phyloP scores from a whole-genome alignment of 2,888 invertebrate genomes.

The Lathronympha strigana region DNA sequence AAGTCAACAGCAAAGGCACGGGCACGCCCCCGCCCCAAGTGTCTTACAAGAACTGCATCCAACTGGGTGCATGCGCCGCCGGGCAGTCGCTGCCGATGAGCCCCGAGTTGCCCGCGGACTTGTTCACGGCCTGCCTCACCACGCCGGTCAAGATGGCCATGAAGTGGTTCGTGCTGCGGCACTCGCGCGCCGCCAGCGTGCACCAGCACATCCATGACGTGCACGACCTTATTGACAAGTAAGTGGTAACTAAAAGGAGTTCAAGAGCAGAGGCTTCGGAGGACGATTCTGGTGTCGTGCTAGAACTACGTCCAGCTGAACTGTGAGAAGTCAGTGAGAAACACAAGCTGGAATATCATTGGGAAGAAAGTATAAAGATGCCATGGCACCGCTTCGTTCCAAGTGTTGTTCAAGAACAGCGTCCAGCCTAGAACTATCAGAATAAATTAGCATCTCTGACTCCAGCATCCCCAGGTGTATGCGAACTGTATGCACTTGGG shows the following conservation, averaged over 20 bases:
- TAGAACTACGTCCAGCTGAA: too few species aligned
- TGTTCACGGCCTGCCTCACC: constrained; percentile 99
- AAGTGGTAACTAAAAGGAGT: constrained; percentile 61
- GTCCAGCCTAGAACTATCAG: too few species aligned
- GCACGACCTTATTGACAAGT: constrained; percentile 96
- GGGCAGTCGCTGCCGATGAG: constrained; percentile 98
- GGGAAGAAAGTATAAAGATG: too few species aligned
- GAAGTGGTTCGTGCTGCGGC: constrained; percentile 96
- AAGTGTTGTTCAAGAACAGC: too few species aligned
- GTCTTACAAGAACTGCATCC: constrained; percentile 95
- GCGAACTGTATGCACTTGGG: too few species aligned
- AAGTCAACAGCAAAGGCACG: constrained; percentile 15
- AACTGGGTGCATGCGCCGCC: constrained; percentile 97
- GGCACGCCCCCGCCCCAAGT: constrained; percentile 66
- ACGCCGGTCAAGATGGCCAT: constrained; percentile 99
- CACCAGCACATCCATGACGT: constrained; percentile 77
- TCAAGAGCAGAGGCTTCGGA: too few species aligned
- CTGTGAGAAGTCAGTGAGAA: too few species aligned
- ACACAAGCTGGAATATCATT: too few species aligned
- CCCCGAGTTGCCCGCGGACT: constrained; percentile 97
- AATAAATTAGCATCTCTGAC: too few species aligned
- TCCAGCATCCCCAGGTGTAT: too few species aligned
- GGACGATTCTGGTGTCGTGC: too few species aligned
- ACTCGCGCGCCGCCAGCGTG: constrained; percentile 90
- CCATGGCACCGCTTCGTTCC: too few species aligned